Evolutionary conservation across 1,140 invertebrate species (phyloP).

Genomic region (Pseudomyrmex cubaensis): DNA sequence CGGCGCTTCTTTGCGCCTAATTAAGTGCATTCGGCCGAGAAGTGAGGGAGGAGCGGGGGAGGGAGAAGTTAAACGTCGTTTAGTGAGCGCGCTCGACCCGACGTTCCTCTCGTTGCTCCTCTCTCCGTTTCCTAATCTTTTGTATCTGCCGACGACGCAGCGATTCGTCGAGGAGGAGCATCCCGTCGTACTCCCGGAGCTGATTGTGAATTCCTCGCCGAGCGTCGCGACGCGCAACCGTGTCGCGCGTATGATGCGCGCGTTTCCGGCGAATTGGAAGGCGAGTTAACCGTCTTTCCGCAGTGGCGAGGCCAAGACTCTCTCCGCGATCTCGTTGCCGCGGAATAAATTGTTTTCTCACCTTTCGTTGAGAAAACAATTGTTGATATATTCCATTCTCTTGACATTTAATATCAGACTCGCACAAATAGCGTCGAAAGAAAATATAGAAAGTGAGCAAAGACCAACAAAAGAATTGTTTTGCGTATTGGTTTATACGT

Average conservation of each 20-base stretch:
- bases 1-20: slow-evolving; percentile 70
- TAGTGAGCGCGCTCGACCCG: slow-evolving; percentile 40
- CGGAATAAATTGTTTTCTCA: slow-evolving; percentile 26
- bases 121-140: slow-evolving; percentile 34
- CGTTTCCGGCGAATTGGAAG: slow-evolving; percentile 41
- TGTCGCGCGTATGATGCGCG: slow-evolving; percentile 44
- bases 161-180: slow-evolving; percentile 42
- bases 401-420: neutral
- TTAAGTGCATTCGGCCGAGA: slow-evolving; percentile 66
- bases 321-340: slow-evolving; percentile 15
- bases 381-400: neutral
- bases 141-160: slow-evolving; percentile 55
- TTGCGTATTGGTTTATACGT: neutral
- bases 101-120: slow-evolving; percentile 21
- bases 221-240: slow-evolving; percentile 47
- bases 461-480: neutral
- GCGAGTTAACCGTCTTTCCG: slow-evolving; percentile 19
- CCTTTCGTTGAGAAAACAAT: slow-evolving; percentile 1
- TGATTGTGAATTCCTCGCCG: slow-evolving; percentile 58
- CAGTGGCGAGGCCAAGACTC: slow-evolving; percentile 7
- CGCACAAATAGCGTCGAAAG: neutral
- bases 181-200: neutral
- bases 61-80: slow-evolving; percentile 66
- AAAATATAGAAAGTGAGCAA: neutral
- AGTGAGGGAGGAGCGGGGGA: neutral